Evolutionary conservation across 2,113 vertebrate genomes (phyloP), one percentile per base, ranked within the genome.

Genomic region (Pteruthius melanotis): DNA sequence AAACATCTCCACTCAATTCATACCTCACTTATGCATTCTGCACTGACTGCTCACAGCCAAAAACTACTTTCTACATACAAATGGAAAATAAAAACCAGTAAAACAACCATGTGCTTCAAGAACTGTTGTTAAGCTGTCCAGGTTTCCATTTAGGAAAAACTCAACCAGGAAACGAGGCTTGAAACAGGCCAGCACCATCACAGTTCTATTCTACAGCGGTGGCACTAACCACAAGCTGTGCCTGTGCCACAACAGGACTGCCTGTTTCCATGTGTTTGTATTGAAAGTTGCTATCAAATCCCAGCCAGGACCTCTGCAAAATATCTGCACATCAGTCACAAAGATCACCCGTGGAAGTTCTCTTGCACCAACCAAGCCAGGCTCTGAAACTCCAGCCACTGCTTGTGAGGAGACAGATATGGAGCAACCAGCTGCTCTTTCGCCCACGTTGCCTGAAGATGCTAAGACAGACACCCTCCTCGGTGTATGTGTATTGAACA

Each of bases 211-310:
- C 49, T 30, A 61, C 65, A 52, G 13, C 1, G 6, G 33, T 15
- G 7, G 9, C 30, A 70, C 27, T 6, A 2, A n/a, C 19, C 0
- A 2, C 0, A 2, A 72, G n/a, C 2, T 0, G 30, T 27, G 14
- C 30, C 50, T 68, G 27, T 11, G 65, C 20, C 42, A 69, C 13
- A 56, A 47, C 1, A 49, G 26, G 18, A 49, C 33, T 70, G 64
- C 40, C 49, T 35, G 2, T 76, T 94, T 50, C 53, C 24, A 8
- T 3, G 5, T 8, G 20, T 28, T 82, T 13, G 21, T 40, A 28
- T 45, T 72, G 44, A 88, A 85, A 79, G 7, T 6, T 72, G 60
- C 40, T 60, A 82, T 35, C 30, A 87, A 78, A 89, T 49, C 21
- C 31, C 26, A 69, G 45, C 7, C 39, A 40, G 5, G 40, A 68